Percentiles rank a stretch among this genome's conserved stretches.
Conservation (phyloP, 2,888 invertebrate species). For the Ophion costatus region DNA sequence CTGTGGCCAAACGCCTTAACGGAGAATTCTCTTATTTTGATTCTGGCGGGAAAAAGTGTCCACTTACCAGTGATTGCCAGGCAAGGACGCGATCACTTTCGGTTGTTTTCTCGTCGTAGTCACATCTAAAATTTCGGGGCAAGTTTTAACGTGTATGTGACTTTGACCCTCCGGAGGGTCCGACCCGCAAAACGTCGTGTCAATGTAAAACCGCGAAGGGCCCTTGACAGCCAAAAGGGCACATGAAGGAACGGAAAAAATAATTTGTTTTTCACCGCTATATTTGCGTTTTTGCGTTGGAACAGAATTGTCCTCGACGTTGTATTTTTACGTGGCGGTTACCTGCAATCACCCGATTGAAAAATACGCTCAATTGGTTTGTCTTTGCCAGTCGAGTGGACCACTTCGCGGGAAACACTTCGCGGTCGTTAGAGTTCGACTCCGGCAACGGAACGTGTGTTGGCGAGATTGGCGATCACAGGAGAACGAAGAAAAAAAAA, state of each 20-base stretch:
- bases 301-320: background rate
- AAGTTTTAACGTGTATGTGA: too few relatives aligned
- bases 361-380: background rate
- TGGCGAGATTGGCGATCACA: conserved; percentile 14
- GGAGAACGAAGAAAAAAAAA: conserved; percentile 9
- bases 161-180: too few relatives aligned
- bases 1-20: too few relatives aligned
- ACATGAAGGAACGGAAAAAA: background rate
- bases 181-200: too few relatives aligned
- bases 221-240: too few relatives aligned
- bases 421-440: conserved; percentile 8
- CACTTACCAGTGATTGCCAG: too few relatives aligned
- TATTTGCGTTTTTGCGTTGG: background rate
- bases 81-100: too few relatives aligned
- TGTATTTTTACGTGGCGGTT: background rate
- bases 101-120: too few relatives aligned
- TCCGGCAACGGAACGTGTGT: background rate
- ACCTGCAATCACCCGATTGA: background rate
- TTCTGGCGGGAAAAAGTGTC: too few relatives aligned
- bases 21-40: too few relatives aligned
- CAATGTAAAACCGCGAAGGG: too few relatives aligned
- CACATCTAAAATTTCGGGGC: too few relatives aligned
- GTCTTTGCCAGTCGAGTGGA: background rate
- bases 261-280: background rate
- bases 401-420: conserved; percentile 23